Base-by-base conservation (phyloP, 2,113 vertebrate species). In the Mastomys natalensis region DNA sequence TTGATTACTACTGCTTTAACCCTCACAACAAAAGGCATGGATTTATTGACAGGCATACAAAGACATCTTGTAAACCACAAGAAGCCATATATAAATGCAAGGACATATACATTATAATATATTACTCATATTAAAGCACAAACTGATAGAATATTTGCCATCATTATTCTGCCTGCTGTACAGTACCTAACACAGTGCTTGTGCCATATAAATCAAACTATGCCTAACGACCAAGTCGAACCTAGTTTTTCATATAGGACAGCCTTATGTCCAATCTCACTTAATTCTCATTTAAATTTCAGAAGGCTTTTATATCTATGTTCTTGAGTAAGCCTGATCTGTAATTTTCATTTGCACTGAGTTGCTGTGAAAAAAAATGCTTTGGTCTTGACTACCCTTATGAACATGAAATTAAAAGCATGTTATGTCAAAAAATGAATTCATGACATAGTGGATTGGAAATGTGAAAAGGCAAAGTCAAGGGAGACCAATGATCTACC, bases 261-360 rank as follows among this genome's bases (percentile, higher is more conserved):
- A 53, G 34, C 26, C 43, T 0, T 22, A 24, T 34, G 31, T 21
- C 60, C 45, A 16, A 21, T 51, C 7, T 90, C 45, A 40, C 26
- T 89, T 53, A 66, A 62, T 87, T 93, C 40, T 92, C 34, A 74
- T 93, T 64, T 94, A 29, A 76, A 31, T 58, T 81, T 58, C 53
- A 55, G 64, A 82, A 13, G 26, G 48, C 7, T 91, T 48, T 90
- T 48, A 48, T n/a, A 31, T 84, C 66, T 73, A 21, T 55, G 1
- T 80, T 90, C 64, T 48, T 85, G 78, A 78, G 76, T 68, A 80
- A 85, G 12, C 43, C 48, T n/a, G 19, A 2, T 34, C n/a, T 70
- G 31, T 72, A 58, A 84, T 93, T 94, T 92, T 11, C 66, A 43
- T 60, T 34, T 86, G 77, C 73, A 77, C n/a, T 82, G 43, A 90